phyloP scores from a whole-genome alignment of 2,113 vertebrate species.

The Plectropomus leopardus region DNA sequence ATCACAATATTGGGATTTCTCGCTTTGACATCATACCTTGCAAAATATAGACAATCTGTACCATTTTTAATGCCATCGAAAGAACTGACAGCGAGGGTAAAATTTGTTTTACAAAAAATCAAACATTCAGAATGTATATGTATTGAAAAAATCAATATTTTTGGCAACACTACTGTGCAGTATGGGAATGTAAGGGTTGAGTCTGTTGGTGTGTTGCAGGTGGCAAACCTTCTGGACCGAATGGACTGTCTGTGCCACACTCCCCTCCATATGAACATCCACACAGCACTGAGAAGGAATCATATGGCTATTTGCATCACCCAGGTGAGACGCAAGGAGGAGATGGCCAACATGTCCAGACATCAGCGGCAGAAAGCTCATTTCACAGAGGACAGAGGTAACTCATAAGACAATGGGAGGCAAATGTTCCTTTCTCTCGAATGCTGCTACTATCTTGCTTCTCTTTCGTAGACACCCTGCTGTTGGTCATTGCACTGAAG shows the following conservation, averaged over 20 bases:
- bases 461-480: conserved; percentile 70
- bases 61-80: no score
- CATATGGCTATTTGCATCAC: conserved; percentile 73
- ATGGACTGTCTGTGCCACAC: conserved; percentile 77
- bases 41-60: no score
- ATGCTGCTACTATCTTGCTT: background rate
- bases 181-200: background rate
- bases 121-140: no score
- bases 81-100: no score
- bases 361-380: conserved; percentile 72
- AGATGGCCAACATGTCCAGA: conserved; percentile 64
- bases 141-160: no score
- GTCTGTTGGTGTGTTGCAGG: conserved; percentile 65
- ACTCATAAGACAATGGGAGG: background rate
- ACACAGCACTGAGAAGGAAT: conserved; percentile 75
- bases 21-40: no score
- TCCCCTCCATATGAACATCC: conserved; percentile 76
- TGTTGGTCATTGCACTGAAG: conserved; percentile 76
- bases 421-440: background rate
- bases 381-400: conserved; percentile 80
- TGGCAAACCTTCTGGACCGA: conserved; percentile 77
- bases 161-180: background rate
- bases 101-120: no score
- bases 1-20: no score
- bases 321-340: conserved; percentile 76